phyloP scores from a whole-genome alignment of 2,113 vertebrate species.

The Clarias magur region DNA sequence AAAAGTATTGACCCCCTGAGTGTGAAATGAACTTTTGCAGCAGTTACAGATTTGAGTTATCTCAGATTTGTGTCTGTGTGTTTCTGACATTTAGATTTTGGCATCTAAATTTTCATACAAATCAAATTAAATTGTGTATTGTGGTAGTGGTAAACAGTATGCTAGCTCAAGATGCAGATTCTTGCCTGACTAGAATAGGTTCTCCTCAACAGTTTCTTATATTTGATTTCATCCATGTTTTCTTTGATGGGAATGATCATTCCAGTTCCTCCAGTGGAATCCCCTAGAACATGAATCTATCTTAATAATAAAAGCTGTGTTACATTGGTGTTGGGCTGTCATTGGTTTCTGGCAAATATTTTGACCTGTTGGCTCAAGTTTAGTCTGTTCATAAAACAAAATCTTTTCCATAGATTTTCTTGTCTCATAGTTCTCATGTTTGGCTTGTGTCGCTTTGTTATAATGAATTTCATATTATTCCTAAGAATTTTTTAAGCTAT shows the following conservation, averaged over 20 bases:
- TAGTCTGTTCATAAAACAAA: not conserved
- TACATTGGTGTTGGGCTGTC: not conserved
- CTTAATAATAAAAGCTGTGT: not conserved
- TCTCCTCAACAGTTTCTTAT: not conserved
- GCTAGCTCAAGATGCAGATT: not conserved
- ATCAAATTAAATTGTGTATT: too few species aligned
- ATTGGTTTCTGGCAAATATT: not conserved
- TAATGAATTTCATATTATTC: not conserved
- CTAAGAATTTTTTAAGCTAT: not conserved
- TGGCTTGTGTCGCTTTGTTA: not conserved
- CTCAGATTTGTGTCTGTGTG: not conserved
- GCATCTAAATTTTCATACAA: not conserved
- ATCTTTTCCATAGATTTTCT: not conserved
- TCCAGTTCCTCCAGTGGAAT: not conserved
- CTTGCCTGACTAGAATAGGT: not conserved
- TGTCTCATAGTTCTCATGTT: not conserved
- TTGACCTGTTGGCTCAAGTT: not conserved
- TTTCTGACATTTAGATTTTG: not conserved
- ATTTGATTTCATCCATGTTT: not conserved
- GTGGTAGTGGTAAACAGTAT: too few species aligned
- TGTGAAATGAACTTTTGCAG: not conserved
- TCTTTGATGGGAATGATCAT: not conserved
- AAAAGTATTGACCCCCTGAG: not conserved
- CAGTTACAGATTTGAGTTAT: not conserved
- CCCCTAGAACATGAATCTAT: not conserved